Evolutionary conservation across 92 coral and sea anemone species (phyloP).

Genomic region (Zoanthus solanderi): DNA sequence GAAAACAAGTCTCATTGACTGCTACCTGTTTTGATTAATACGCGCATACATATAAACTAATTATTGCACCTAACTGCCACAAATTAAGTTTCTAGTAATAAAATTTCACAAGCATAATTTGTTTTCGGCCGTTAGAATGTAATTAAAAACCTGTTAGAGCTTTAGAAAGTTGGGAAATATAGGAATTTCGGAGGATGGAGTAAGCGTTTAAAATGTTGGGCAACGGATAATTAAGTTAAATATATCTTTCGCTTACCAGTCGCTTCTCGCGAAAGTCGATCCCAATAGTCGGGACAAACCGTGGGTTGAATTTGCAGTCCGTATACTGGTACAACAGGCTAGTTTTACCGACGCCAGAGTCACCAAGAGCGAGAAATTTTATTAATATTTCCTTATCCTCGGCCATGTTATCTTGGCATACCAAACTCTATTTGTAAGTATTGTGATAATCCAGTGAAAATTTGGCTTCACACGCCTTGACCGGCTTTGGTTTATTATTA

Average conservation of each 20-base stretch:
- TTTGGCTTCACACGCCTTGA: neutral
- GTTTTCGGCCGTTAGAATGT: too few species aligned
- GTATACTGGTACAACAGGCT: constrained; percentile 88
- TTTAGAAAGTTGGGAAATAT: too few species aligned
- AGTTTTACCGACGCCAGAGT: constrained; percentile 85
- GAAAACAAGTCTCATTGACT: too few species aligned
- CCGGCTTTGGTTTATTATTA: neutral
- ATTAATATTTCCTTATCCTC: constrained; percentile 79
- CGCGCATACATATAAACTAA: too few species aligned
- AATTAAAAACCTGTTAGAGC: too few species aligned
- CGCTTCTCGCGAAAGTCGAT: constrained; percentile 90
- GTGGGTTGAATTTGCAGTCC: constrained; percentile 85
- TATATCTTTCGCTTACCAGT: constrained; percentile 64
- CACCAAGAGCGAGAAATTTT: constrained; percentile 86
- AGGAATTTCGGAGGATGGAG: too few species aligned
- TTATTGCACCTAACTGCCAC: too few species aligned
- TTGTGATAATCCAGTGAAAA: constrained; percentile 3
- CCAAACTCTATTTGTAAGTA: neutral
- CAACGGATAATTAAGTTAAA: neutral
- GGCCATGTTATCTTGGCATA: constrained; percentile 56
- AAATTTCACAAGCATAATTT: too few species aligned
- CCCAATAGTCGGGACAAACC: constrained; percentile 90
- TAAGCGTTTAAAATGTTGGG: neutral
- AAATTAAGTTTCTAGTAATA: too few species aligned
- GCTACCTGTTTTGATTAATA: too few species aligned